Percentiles rank a stretch among this genome's conserved stretches.
These are phyloP conservation scores for Rutilus rutilus DNA, from an alignment of 2,113 vertebrate genomes.

Conservation along the genomic window DNA sequence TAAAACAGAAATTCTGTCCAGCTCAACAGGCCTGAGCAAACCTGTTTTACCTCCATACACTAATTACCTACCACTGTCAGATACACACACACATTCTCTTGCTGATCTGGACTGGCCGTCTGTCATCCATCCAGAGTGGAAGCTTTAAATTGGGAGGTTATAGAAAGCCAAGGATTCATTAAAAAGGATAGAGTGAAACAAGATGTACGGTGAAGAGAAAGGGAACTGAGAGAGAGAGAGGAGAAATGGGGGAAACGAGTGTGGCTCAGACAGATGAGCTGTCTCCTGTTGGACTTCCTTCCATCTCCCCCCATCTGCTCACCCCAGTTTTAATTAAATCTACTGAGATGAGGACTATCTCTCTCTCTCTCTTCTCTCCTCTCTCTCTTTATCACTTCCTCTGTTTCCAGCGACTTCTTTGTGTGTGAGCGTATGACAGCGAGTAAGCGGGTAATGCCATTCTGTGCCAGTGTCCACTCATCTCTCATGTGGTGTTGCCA, in stretches of 20 bases:
- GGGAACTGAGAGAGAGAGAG: conserved; percentile 64
- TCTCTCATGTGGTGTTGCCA: conserved; percentile 85
- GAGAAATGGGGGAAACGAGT: conserved; percentile 47
- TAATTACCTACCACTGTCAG: conserved; percentile 70
- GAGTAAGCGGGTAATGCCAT: conserved; percentile 79
- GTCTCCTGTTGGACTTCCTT: conserved; percentile 90
- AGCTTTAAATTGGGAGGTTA: conserved; percentile 73
- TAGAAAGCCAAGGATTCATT: conserved; percentile 85
- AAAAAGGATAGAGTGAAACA: conserved; percentile 52
- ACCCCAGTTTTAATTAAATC: conserved; percentile 98
- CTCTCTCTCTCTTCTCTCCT: conserved; percentile 72
- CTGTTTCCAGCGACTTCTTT: conserved; percentile 41
- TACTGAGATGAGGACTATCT: conserved; percentile 85
- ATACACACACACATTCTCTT: conserved; percentile 27
- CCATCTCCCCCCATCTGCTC: conserved; percentile 96
- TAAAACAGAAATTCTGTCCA: conserved; percentile 57
- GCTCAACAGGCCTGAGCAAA: conserved; percentile 61
- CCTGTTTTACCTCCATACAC: conserved; percentile 57
- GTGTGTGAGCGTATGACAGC: conserved; percentile 69
- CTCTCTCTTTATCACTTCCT: conserved; percentile 63
- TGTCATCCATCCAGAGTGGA: conserved; percentile 77
- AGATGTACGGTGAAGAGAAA: conserved; percentile 47
- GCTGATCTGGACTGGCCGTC: conserved; percentile 61
- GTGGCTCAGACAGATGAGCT: conserved; percentile 90
- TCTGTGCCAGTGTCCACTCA: conserved; percentile 89